phyloP scores from a whole-genome alignment of 2,888 invertebrate species.

The Onchidella celtica region DNA sequence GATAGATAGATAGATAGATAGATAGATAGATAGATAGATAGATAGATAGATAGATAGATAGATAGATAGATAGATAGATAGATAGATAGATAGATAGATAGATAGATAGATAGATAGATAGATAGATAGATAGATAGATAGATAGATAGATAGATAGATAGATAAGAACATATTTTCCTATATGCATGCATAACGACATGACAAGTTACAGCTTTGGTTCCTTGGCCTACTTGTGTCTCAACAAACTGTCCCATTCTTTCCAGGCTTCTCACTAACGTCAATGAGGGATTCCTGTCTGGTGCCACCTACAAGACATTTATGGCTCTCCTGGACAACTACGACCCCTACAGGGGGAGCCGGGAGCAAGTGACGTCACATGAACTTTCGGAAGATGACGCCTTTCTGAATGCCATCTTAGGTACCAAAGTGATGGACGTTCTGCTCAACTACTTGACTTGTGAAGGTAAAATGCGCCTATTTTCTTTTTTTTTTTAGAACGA shows the following conservation, averaged over 20 bases:
- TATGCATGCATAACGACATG: too few relatives aligned
- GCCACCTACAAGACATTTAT: conserved; percentile 26
- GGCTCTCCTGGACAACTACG: conserved; percentile 45
- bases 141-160: neutral
- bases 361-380: conserved; percentile 32
- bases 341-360: neutral
- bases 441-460: conserved; percentile 38
- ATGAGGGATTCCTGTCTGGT: conserved; percentile 12
- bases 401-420: conserved; percentile 38
- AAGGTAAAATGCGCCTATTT: conserved; percentile 17
- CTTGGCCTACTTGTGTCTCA: too few relatives aligned
- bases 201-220: too few relatives aligned
- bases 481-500: too few relatives aligned
- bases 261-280: conserved; percentile 43
- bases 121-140: neutral
- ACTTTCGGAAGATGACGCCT: conserved; percentile 18
- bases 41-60: neutral
- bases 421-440: conserved; percentile 35
- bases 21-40: neutral
- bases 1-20: neutral
- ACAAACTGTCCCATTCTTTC: too few relatives aligned
- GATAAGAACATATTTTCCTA: too few relatives aligned
- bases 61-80: neutral
- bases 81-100: neutral
- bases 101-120: neutral